Evolutionary conservation across 2,888 invertebrate species (phyloP).

Genomic region (Miltochrista miniata): DNA sequence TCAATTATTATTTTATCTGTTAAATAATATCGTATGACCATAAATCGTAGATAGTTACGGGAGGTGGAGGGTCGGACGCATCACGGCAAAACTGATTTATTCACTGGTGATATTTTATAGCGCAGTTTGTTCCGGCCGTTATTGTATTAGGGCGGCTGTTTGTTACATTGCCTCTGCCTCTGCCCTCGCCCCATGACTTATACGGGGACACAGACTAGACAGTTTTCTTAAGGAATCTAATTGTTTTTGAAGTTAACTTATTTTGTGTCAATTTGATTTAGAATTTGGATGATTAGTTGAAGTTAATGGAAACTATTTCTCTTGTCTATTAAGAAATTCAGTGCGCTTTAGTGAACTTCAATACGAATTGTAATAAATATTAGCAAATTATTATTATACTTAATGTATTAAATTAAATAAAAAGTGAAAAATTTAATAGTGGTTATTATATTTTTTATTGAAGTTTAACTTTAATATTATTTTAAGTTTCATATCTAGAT

Average conservation of each 20-base stretch:
- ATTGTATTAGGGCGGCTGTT: constrained; percentile 86
- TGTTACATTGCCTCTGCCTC: constrained; percentile 64
- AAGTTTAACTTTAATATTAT: too few species aligned
- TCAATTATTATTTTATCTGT: constrained; percentile 77
- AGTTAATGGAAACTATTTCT: too few species aligned
- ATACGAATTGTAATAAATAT: too few species aligned
- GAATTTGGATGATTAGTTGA: too few species aligned
- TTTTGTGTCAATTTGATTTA: background rate
- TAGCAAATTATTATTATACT: too few species aligned
- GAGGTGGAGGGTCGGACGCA: constrained; percentile 65
- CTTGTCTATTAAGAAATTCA: background rate
- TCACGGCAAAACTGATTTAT: constrained; percentile 84
- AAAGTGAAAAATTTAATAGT: too few species aligned
- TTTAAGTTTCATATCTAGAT: too few species aligned
- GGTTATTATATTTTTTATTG: too few species aligned
- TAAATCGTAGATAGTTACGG: constrained; percentile 72
- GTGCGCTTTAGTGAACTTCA: too few species aligned
- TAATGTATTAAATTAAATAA: too few species aligned
- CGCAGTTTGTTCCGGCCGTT: constrained; percentile 86
- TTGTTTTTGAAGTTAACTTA: constrained; percentile 22
- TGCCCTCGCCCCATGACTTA: constrained; percentile 29
- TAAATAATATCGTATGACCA: constrained; percentile 69
- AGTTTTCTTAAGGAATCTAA: constrained; percentile 32
- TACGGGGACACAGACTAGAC: constrained; percentile 8
- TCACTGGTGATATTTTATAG: constrained; percentile 86